A percentile compares a stretch with the other conserved stretches of the same genome.
phyloP scores from a whole-genome alignment of 2,888 invertebrate species.

The Conus canariensis region DNA sequence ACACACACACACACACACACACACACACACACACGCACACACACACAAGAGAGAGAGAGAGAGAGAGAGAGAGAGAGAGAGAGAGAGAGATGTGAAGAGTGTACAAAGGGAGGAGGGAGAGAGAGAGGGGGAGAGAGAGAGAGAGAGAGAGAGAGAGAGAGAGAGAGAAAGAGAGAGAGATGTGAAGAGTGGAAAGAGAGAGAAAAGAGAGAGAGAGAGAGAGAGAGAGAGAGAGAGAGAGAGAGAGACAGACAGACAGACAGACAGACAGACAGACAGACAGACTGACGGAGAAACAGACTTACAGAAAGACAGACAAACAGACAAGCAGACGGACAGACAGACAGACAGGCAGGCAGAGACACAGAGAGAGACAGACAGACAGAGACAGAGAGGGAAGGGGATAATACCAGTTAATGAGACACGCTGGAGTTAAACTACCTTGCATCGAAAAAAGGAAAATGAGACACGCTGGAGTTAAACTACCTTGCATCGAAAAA shows the following conservation, averaged over 20 bases:
- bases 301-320: too few species aligned
- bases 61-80: neutral
- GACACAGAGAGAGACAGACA: neutral
- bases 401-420: too few species aligned
- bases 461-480: too few species aligned
- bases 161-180: neutral
- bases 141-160: neutral
- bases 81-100: neutral
- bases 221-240: neutral
- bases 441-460: too few species aligned
- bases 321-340: too few species aligned
- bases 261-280: neutral
- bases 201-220: neutral
- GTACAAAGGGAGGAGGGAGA: neutral
- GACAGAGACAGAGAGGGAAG: neutral
- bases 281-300: too few species aligned
- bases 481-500: too few species aligned
- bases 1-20: too few species aligned
- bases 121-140: neutral
- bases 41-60: neutral
- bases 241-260: neutral
- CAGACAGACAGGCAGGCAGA: too few species aligned
- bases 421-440: too few species aligned
- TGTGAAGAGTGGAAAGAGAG: neutral
- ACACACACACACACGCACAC: too few species aligned